A percentile compares a stretch with the other conserved stretches of the same genome.
Evolutionary conservation across 2,797 vertebrate species (phyloP).

Genomic region (Eutrigla gurnardus): DNA sequence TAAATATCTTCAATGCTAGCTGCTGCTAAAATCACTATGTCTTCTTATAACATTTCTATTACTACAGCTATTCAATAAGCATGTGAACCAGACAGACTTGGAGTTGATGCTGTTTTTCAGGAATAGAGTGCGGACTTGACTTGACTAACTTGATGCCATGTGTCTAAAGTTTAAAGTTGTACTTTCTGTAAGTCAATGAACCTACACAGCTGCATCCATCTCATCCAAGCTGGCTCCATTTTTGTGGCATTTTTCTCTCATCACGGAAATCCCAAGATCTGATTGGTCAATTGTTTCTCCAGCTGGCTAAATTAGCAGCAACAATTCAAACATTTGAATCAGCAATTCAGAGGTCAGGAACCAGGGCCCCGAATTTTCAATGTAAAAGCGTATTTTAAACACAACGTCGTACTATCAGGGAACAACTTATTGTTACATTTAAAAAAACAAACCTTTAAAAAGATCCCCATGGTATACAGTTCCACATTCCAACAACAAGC

Average conservation of each 20-base stretch:
- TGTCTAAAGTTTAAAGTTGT: not conserved
- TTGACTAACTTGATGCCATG: too few species aligned
- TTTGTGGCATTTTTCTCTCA: too few species aligned
- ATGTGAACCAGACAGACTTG: not conserved
- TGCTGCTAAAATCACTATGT: conserved; percentile 7
- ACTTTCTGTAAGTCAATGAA: not conserved
- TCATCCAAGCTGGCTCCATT: not conserved
- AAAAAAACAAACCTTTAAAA: not conserved
- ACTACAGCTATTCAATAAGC: not conserved
- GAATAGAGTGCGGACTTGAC: not conserved
- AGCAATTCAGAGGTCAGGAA: not conserved
- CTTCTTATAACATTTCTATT: not conserved
- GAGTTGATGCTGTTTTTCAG: not conserved
- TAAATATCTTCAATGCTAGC: not conserved
- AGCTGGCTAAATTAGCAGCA: too few species aligned
- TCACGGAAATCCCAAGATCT: not conserved
- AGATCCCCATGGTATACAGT: not conserved
- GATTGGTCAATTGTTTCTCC: not conserved
- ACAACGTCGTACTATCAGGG: not conserved
- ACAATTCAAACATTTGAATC: too few species aligned
- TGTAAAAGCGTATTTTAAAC: not conserved
- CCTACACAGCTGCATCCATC: not conserved
- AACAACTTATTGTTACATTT: not conserved
- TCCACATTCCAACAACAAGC: conserved; percentile 9
- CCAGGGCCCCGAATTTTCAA: not conserved